phyloP scores from a whole-genome alignment of 2,888 invertebrate species.

The Tipula helvola region DNA sequence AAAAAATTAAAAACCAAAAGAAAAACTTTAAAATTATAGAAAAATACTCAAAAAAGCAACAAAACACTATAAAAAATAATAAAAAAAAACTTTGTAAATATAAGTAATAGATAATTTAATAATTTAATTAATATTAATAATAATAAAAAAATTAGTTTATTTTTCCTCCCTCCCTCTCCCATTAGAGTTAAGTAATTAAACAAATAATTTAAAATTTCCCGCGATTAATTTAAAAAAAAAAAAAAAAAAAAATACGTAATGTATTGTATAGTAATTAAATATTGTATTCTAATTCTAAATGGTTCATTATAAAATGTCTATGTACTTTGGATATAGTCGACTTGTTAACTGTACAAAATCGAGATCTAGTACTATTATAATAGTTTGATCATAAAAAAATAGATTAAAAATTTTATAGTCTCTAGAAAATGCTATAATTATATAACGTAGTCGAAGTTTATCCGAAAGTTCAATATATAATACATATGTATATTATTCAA shows the following conservation, averaged over 20 bases:
- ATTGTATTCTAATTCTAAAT: neutral
- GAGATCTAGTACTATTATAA: neutral
- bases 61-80: neutral
- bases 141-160: neutral
- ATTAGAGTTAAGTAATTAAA: neutral
- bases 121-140: neutral
- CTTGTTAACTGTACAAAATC: neutral
- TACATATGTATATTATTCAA: neutral
- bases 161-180: neutral
- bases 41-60: slow-evolving; percentile 1
- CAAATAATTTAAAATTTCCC: neutral
- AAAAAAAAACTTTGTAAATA: neutral
- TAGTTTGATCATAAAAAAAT: neutral
- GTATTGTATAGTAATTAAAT: neutral
- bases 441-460: neutral
- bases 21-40: neutral
- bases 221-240: neutral
- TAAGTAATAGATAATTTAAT: neutral
- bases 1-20: neutral
- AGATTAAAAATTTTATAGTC: neutral
- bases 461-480: neutral
- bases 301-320: neutral
- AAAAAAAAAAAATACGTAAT: neutral
- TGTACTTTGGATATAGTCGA: neutral
- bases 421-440: neutral